Conservation (phyloP, 2,113 vertebrate genomes). For the Steatornis caripensis region DNA sequence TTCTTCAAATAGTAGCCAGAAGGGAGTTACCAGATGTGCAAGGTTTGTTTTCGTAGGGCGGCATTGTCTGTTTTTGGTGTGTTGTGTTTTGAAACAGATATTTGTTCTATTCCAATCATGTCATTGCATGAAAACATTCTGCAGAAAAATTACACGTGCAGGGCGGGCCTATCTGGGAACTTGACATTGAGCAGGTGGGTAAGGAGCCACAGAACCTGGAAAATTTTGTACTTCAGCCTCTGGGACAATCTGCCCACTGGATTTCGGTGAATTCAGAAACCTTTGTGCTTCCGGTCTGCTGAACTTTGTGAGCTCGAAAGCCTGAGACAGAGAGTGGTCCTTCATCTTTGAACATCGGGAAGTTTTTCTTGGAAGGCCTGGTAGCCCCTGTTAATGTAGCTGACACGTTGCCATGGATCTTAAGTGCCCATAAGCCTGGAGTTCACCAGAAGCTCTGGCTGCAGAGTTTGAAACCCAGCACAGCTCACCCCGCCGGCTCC, state of each 20-base stretch:
- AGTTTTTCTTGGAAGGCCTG: background rate
- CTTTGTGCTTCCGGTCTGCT: background rate
- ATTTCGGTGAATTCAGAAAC: background rate
- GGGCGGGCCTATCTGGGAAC: background rate
- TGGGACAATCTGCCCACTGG: background rate
- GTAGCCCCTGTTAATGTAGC: background rate
- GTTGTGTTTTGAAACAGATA: constrained; percentile 34
- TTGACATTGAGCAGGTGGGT: background rate
- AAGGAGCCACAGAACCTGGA: background rate
- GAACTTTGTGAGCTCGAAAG: background rate
- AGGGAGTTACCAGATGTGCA: background rate
- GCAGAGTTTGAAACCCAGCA: background rate
- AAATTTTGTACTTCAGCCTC: background rate
- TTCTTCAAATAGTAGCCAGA: constrained; percentile 44
- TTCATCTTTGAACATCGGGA: background rate
- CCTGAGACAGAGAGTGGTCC: background rate
- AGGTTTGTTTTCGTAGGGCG: constrained; percentile 23
- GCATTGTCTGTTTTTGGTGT: background rate
- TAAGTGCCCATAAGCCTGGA: background rate
- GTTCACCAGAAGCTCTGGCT: background rate
- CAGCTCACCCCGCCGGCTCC: background rate
- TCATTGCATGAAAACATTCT: constrained; percentile 1
- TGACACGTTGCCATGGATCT: background rate
- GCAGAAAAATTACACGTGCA: background rate
- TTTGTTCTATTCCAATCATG: background rate